Percentiles rank a stretch among this genome's conserved stretches.
phyloP scores from a whole-genome alignment of 2,888 invertebrate genomes.

The Argyra leucocephala region DNA sequence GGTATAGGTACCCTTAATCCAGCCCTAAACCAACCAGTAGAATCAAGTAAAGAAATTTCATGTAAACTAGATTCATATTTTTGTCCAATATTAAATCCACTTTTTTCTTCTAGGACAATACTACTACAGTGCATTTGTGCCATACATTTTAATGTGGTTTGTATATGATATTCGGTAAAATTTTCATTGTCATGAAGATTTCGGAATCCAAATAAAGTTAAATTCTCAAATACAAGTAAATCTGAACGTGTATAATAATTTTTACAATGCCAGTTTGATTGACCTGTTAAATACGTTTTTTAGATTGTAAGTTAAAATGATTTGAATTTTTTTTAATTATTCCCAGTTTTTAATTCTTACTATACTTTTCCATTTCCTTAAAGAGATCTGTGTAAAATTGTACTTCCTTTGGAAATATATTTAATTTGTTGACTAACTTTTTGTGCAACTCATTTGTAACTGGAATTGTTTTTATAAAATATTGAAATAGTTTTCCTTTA shows the following conservation, averaged over 20 bases:
- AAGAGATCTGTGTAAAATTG: conserved; percentile 30
- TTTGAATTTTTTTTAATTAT: no score
- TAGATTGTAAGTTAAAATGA: no score
- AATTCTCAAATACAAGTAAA: conserved; percentile 19
- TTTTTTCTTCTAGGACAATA: conserved; percentile 33
- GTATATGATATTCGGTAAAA: conserved; percentile 24
- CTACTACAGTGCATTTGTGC: conserved; percentile 38
- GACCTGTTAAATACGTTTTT: no score
- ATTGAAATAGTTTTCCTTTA: neutral
- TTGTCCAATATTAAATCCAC: conserved; percentile 18
- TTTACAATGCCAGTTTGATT: conserved; percentile 15
- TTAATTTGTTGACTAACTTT: conserved; percentile 11
- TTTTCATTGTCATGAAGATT: conserved; percentile 11
- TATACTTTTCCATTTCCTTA: conserved; percentile 32
- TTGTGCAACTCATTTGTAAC: neutral
- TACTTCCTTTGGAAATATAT: conserved; percentile 33
- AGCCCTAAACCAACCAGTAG: conserved; percentile 14
- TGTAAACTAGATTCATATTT: conserved; percentile 13
- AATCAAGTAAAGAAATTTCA: neutral
- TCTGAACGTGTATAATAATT: conserved; percentile 16
- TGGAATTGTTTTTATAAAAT: neutral
- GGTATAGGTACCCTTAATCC: conserved; percentile 14
- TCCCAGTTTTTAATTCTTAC: conserved; percentile 22
- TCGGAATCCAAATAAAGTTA: conserved; percentile 12
- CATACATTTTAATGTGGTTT: conserved; percentile 31